Base-by-base conservation (phyloP, 2,888 invertebrate species). In the Drosophila anceps region DNA sequence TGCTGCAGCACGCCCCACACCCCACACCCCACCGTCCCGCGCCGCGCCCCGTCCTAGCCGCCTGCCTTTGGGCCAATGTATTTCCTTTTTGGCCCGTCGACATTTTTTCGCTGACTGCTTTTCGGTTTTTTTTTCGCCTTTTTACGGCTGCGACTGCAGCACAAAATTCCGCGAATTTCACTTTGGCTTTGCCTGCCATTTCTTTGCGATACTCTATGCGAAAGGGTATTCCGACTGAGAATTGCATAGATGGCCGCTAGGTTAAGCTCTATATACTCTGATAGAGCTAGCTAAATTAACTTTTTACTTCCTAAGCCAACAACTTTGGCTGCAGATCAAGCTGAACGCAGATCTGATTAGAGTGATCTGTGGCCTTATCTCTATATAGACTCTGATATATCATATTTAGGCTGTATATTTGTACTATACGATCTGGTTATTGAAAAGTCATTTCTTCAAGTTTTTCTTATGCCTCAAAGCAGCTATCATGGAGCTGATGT, bases 61-160 rank as follows among this genome's bases (percentile, higher is more conserved):
- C 15, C 27, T 59, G 54, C 50, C 60, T 58, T 44, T 64, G 54
- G 59, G 71, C 77, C 77, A 80, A 70, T 80, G 72, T 63, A 51
- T 69, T 76, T 72, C 76, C 71, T 71, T 71, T 79, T 69, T 67
- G 77, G 58, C 64, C 63, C 70, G 83, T 84, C 83, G 81, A 81
- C 86, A 88, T 81, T 88, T 73, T 73, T 82, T 80, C 63, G 63
- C 55, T 70, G 51, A 67, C 70, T 74, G 65, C 66, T 78, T 86
- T 71, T 66, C 61, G 51, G 27, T 27, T 51, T 63, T 15, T 18
- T 51, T 35, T 57, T 37, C 35, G 39, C 29, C 57, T 71, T 83
- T 85, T 86, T 73, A 72, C 41, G 86, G 87, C 89, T 86, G 89
- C 89, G 82, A 84, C 84, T 84, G 84, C 84, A 88, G 88, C 84